Base-by-base conservation (phyloP, 1,140 invertebrate genomes). In the Diorhabda sublineata region DNA sequence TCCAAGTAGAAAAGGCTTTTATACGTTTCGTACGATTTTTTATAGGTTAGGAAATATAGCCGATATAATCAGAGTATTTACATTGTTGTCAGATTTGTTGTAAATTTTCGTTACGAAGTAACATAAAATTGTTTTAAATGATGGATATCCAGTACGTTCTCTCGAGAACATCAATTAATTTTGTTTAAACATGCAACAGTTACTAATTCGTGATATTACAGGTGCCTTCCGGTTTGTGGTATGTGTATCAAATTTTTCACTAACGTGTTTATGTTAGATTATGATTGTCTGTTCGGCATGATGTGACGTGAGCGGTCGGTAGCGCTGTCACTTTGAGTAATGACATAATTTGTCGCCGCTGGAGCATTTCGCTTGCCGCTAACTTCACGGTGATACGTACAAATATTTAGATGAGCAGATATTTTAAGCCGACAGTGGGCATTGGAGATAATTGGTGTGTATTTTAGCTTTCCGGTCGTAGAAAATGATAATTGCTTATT, bases 311-410 rank as follows among this genome's bases (percentile, higher is more conserved):
- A 65, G 72, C 63, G 69, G 69, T 71, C 61, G 61, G 47, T 73
- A 71, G 70, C 64, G 59, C 9, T 65, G 72, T 71, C 69, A 69
- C 62, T 69, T 67, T 71, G 60, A 73, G 69, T 73, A 73, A 73
- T 71, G 72, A 73, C 69, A 71, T 69, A 73, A 73, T 73, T 73
- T 73, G 72, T 73, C 72, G 72, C 64, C 65, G 66, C 66, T 70
- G 68, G 67, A 66, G 66, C 47, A 52, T 52, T 52, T 52, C 47
- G 47, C 47, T 6, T 52, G 47, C 64, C 59, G 62, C 69, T 64
- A 73, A 72, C 69, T 71, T 47, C 67, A 66, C 68, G 47, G 6
- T 52, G 47, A 9, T 4, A 42, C 52, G 44, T 72, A 70, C 70
- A 72, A 72, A 72, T 72, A 67, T 59, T 43, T n/a, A n/a, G n/a